Evolutionary conservation across 2,113 vertebrate species (phyloP).

Genomic region (Atractosteus spatula): DNA sequence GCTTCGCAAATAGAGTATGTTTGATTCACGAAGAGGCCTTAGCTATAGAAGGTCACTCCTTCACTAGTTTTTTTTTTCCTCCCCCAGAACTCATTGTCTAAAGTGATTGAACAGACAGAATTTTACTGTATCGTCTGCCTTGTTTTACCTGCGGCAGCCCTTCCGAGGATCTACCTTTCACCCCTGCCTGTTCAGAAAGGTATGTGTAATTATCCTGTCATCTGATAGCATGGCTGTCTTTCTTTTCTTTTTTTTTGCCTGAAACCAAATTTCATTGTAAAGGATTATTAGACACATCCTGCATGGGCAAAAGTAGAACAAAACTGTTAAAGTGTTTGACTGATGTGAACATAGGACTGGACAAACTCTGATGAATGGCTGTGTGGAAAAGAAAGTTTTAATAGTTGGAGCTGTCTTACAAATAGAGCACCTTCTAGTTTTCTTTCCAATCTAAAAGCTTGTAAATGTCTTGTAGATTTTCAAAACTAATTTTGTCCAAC

Average conservation of each 20-base stretch:
- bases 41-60: slow-evolving; percentile 84
- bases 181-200: slow-evolving; percentile 71
- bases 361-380: neutral
- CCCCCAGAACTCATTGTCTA: slow-evolving; percentile 65
- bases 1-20: slow-evolving; percentile 75
- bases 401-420: no score
- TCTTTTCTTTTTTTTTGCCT: slow-evolving; percentile 1
- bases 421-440: no score
- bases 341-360: neutral
- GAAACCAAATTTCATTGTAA: neutral
- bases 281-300: neutral
- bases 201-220: slow-evolving; percentile 65
- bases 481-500: no score
- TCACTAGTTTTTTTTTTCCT: slow-evolving; percentile 76
- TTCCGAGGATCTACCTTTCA: slow-evolving; percentile 73
- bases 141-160: slow-evolving; percentile 68
- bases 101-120: slow-evolving; percentile 77
- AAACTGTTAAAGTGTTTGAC: neutral
- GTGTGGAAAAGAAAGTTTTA: no score
- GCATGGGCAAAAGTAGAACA: neutral
- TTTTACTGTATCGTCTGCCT: slow-evolving; percentile 69
- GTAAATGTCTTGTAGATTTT: no score
- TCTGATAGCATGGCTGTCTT: slow-evolving; percentile 43
- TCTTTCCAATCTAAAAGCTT: no score
- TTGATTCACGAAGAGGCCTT: slow-evolving; percentile 86